A percentile compares a stretch with the other conserved stretches of the same genome.
Conservation (phyloP, 2,888 invertebrate species). For the Slavum lentiscoides region DNA sequence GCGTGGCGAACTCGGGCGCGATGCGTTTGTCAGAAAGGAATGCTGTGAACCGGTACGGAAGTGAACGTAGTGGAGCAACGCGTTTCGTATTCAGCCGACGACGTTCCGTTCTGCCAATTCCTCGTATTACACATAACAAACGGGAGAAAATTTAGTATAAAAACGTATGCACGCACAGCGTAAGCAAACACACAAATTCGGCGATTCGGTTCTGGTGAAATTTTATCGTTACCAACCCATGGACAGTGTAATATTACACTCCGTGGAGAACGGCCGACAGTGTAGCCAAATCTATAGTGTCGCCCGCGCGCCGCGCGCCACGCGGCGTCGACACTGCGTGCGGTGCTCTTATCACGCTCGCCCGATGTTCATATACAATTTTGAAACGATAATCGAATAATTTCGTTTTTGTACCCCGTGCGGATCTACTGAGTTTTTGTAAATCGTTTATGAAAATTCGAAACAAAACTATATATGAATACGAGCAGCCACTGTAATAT, state of each 20-base stretch:
- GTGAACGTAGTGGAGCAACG: not conserved
- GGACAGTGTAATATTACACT: not conserved
- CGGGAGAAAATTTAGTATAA: not conserved
- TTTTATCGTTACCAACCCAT: slow-evolving; percentile 48
- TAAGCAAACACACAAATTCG: slow-evolving; percentile 23
- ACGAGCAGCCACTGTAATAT: too few species aligned
- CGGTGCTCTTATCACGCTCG: too few species aligned
- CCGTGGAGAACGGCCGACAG: not conserved
- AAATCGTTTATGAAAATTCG: too few species aligned
- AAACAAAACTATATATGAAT: too few species aligned
- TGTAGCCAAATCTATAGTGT: not conserved
- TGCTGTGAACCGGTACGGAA: not conserved
- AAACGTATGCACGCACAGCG: slow-evolving; percentile 26
- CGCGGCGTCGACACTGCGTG: not conserved
- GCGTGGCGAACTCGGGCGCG: not conserved
- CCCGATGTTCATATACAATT: too few species aligned
- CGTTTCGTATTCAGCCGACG: slow-evolving; percentile 13
- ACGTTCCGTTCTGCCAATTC: slow-evolving; percentile 3
- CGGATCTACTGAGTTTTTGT: too few species aligned
- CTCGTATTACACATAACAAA: slow-evolving; percentile 41
- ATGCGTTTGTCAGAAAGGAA: slow-evolving; percentile 44
- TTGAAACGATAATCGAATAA: too few species aligned
- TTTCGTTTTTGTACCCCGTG: too few species aligned
- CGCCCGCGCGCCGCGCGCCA: not conserved
- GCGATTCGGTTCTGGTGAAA: slow-evolving; percentile 26